Evolutionary conservation across 2,888 invertebrate genomes (phyloP).

Genomic region (Drosophila nr. fundita): DNA sequence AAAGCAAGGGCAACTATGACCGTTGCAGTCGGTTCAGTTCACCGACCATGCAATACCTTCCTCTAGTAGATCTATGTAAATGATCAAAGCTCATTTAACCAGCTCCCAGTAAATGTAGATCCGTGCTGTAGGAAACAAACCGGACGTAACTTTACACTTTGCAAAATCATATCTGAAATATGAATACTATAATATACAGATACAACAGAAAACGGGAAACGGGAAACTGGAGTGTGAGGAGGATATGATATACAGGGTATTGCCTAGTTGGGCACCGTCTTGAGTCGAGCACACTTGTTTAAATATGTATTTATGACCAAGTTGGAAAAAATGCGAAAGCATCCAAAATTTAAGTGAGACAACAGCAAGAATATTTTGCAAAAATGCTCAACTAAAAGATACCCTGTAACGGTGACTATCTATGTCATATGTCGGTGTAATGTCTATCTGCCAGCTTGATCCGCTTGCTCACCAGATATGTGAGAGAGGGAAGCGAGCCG

Average conservation of each 20-base stretch:
- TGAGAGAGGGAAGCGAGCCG: not conserved
- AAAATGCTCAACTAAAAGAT: not conserved
- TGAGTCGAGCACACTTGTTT: not conserved
- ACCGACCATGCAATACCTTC: slow-evolving; percentile 6
- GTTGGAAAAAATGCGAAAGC: not conserved
- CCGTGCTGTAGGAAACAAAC: not conserved
- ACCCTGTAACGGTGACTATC: not conserved
- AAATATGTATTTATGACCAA: slow-evolving; percentile 14
- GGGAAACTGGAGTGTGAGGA: not conserved
- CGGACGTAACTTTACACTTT: not conserved
- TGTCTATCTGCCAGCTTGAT: not conserved
- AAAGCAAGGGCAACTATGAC: not conserved
- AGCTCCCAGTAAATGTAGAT: not conserved
- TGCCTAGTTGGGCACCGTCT: not conserved
- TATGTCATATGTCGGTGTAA: too few relatives aligned
- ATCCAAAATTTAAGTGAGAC: not conserved
- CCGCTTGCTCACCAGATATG: not conserved
- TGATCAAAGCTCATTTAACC: not conserved
- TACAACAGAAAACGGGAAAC: not conserved
- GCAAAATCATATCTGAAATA: not conserved
- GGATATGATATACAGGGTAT: not conserved
- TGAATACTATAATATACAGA: not conserved
- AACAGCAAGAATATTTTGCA: not conserved
- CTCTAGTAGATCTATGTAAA: not conserved
- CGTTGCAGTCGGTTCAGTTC: not conserved